Percentiles rank a stretch among this genome's conserved stretches.
Evolutionary conservation across 2,113 vertebrate species (phyloP).

Genomic region (Silurus meridionalis): DNA sequence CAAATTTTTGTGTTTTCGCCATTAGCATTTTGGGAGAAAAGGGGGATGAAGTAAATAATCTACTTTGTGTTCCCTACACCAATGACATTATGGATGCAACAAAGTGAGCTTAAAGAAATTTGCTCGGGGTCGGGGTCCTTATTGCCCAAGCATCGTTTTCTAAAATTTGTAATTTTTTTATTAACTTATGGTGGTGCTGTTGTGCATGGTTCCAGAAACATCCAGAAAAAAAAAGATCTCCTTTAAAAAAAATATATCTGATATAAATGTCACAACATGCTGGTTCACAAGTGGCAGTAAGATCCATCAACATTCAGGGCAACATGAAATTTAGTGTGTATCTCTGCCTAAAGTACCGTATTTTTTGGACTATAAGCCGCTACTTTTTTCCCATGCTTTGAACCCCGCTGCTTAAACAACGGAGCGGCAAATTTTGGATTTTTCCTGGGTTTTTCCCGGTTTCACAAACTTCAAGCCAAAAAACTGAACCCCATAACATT

Average conservation of each 20-base stretch:
- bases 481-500: too few relatives aligned
- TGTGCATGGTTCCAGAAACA: not conserved
- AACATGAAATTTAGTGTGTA: not conserved
- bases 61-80: not conserved
- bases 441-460: too few relatives aligned
- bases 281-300: constrained; percentile 2
- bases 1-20: too few relatives aligned
- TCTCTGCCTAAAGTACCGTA: too few relatives aligned
- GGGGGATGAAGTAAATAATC: not conserved
- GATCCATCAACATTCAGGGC: not conserved
- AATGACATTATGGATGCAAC: not conserved
- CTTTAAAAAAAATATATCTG: not conserved
- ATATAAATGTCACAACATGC: not conserved
- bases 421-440: too few relatives aligned
- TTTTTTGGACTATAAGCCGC: too few relatives aligned
- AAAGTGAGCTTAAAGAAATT: not conserved
- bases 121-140: too few relatives aligned
- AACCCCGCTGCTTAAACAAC: too few relatives aligned
- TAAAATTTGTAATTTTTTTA: not conserved
- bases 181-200: not conserved
- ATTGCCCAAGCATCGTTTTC: not conserved
- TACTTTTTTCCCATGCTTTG: too few relatives aligned
- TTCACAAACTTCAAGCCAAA: too few relatives aligned
- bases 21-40: not conserved
- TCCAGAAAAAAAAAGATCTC: not conserved